A percentile compares a stretch with the other conserved stretches of the same genome.
These are phyloP conservation scores for Acronicta psi DNA, from an alignment of 2,888 invertebrate genomes.

Conservation along the genomic window DNA sequence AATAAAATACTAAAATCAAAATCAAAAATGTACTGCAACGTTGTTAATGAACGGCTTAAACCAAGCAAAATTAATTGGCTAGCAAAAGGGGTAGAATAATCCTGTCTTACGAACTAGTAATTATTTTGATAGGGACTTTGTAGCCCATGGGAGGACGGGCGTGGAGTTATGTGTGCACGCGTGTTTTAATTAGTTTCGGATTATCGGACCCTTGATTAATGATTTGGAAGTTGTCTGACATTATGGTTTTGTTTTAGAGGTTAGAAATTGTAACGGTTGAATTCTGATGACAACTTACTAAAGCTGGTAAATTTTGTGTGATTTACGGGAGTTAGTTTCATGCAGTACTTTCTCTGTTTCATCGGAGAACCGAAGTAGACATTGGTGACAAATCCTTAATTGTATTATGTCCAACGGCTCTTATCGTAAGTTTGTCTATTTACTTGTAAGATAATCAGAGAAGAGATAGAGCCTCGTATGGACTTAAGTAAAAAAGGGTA, in stretches of 20 bases:
- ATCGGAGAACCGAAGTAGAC: too few relatives aligned
- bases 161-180: constrained; percentile 54
- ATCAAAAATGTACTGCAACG: constrained; percentile 25
- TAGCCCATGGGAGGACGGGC: constrained; percentile 59
- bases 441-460: too few relatives aligned
- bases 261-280: not conserved
- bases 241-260: constrained; percentile 33
- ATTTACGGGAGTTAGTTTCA: too few relatives aligned
- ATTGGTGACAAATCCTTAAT: too few relatives aligned
- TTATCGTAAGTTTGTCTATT: too few relatives aligned
- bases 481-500: too few relatives aligned
- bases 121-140: constrained; percentile 76
- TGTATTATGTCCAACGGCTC: too few relatives aligned
- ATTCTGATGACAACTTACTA: too few relatives aligned
- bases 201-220: constrained; percentile 75
- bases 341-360: too few relatives aligned
- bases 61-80: constrained; percentile 72
- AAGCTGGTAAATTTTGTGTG: too few relatives aligned
- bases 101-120: constrained; percentile 66
- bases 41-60: constrained; percentile 68
- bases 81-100: constrained; percentile 67
- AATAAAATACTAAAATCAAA: not conserved
- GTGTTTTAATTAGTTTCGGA: constrained; percentile 82
- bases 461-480: too few relatives aligned
- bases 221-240: constrained; percentile 56